phyloP scores from a whole-genome alignment of 2,797 vertebrate genomes.

The Lateolabrax maculatus region DNA sequence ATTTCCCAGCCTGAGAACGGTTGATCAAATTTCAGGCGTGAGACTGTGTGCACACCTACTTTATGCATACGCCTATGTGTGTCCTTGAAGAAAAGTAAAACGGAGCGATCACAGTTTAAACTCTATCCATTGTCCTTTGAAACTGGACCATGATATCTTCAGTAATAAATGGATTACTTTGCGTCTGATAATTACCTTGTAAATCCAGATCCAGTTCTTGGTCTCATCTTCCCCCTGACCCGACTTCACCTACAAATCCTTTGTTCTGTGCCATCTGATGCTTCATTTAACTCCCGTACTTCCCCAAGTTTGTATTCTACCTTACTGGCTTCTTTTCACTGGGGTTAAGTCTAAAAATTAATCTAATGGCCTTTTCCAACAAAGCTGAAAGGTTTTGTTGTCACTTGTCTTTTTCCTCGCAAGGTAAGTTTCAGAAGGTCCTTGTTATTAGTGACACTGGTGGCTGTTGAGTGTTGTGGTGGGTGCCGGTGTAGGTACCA shows the following conservation, averaged over 20 bases:
- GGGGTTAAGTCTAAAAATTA: background rate
- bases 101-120: background rate
- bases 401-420: conserved; percentile 3
- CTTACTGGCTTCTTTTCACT: background rate
- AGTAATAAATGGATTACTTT: conserved; percentile 32
- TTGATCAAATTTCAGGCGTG: conserved; percentile 59
- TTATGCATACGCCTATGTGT: background rate
- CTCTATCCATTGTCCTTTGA: conserved; percentile 28
- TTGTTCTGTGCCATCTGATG: conserved; percentile 16
- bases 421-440: too few species aligned
- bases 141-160: conserved; percentile 25
- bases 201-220: conserved; percentile 28
- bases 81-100: conserved; percentile 4
- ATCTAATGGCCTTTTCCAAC: conserved; percentile 32
- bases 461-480: too few species aligned
- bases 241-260: conserved; percentile 12
- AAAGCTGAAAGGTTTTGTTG: conserved; percentile 15
- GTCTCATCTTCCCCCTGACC: background rate
- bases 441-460: too few species aligned
- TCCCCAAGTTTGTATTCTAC: background rate
- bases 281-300: conserved; percentile 1
- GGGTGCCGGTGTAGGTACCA: too few species aligned
- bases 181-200: conserved; percentile 32
- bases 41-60: background rate
- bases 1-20: conserved; percentile 31